Evolutionary conservation across 1,140 invertebrate species (phyloP).

Genomic region (Bombus cullumanus): DNA sequence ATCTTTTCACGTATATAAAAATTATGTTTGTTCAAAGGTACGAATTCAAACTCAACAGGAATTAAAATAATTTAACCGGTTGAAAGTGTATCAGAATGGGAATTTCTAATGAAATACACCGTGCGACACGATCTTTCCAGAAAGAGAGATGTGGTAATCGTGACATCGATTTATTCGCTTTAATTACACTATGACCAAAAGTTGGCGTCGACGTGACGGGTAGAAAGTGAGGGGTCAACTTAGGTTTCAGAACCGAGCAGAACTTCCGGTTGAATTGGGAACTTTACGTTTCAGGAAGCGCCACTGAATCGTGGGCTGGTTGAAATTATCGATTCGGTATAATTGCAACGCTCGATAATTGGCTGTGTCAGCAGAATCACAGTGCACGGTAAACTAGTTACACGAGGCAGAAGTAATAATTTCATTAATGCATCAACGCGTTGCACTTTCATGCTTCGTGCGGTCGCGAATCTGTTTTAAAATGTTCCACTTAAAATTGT

Average conservation of each 20-base stretch:
- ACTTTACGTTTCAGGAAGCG: constrained; percentile 29
- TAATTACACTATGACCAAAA: constrained; percentile 2
- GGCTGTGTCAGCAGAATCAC: constrained; percentile 50
- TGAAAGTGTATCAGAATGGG: too few species aligned
- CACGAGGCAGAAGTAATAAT: constrained; percentile 59
- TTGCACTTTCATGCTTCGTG: constrained; percentile 31
- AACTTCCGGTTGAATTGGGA: constrained; percentile 12
- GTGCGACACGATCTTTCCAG: not conserved
- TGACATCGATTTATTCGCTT: not conserved
- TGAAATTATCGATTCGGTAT: constrained; percentile 62
- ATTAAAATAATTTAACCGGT: too few species aligned
- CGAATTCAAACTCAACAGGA: too few species aligned
- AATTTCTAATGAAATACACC: too few species aligned
- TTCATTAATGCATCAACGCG: constrained; percentile 66
- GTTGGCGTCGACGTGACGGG: constrained; percentile 10
- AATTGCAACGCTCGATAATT: constrained; percentile 62
- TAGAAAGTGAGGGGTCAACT: constrained; percentile 27
- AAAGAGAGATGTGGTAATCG: not conserved
- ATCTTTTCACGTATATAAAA: too few species aligned
- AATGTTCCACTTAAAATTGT: not conserved
- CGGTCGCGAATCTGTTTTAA: not conserved
- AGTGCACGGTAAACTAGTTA: constrained; percentile 53
- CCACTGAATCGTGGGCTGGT: constrained; percentile 1
- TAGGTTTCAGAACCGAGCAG: not conserved
- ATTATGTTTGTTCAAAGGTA: too few species aligned